Evolutionary conservation across 2,113 vertebrate species (phyloP).

Genomic region (Podarcis raffonei): DNA sequence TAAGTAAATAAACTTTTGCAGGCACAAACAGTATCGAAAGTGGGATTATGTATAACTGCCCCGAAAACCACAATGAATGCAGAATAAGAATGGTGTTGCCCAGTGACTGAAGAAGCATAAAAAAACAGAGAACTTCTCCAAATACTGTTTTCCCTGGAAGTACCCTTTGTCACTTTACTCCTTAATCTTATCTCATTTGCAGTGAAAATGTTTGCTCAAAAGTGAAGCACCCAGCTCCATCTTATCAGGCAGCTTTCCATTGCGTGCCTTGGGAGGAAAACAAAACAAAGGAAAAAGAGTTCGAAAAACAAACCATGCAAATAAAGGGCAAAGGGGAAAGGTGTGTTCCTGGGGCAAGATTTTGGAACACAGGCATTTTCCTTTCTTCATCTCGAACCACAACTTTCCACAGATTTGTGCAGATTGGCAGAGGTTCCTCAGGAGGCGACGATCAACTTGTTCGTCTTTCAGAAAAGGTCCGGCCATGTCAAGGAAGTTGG

Average conservation of each 20-base stretch:
- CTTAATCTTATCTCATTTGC: background rate
- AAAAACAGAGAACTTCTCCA: conserved; percentile 17
- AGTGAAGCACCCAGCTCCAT: background rate
- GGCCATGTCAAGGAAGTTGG: background rate
- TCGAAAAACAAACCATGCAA: conserved; percentile 1
- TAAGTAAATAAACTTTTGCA: no score
- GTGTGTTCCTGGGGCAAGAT: background rate
- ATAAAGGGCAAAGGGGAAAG: background rate
- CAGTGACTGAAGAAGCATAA: no score
- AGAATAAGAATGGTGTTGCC: no score
- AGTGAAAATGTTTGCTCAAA: conserved; percentile 23
- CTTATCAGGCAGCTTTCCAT: conserved; percentile 11
- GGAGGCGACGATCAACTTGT: background rate
- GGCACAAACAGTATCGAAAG: no score
- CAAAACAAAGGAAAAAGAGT: background rate
- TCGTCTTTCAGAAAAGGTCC: background rate
- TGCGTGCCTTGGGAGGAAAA: background rate
- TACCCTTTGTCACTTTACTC: background rate
- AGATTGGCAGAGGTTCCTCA: background rate
- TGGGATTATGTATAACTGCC: no score
- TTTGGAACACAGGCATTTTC: background rate
- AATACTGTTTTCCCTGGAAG: conserved; percentile 10
- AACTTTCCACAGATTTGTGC: background rate
- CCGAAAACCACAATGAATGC: no score
- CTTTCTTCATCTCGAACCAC: background rate